These are phyloP conservation scores for Eurytoma adleriae DNA, from an alignment of 2,888 invertebrate species.

Conservation along the genomic window DNA sequence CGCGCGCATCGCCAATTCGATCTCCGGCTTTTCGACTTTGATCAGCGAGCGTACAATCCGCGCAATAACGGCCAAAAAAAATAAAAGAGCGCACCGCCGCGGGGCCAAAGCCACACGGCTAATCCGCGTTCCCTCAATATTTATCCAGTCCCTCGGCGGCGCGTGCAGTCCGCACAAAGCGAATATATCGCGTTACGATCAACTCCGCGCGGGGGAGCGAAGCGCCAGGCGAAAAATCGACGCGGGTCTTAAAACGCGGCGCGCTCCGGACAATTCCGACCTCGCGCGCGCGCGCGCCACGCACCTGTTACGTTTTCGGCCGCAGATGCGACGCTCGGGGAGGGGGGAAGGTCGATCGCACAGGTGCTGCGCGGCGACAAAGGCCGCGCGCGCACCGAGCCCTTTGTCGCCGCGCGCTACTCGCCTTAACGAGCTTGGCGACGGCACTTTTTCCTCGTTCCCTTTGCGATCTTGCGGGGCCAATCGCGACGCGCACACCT, in stretches of 20 bases:
- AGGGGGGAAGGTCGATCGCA: conserved; percentile 31
- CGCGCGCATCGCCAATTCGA: neutral
- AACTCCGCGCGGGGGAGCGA: neutral
- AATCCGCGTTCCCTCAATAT: neutral
- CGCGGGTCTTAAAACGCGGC: conserved; percentile 19
- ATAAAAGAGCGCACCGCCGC: neutral
- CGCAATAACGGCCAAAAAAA: neutral
- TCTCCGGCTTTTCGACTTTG: neutral
- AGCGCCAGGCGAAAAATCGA: conserved; percentile 41
- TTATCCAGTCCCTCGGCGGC: neutral
- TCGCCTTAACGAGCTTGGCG: too few relatives aligned
- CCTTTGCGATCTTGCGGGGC: too few relatives aligned
- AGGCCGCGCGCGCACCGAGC: neutral
- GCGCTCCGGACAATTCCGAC: neutral
- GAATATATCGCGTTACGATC: too few relatives aligned
- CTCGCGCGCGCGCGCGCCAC: neutral
- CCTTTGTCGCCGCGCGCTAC: too few relatives aligned
- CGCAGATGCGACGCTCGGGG: neutral
- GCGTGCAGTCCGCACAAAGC: too few relatives aligned
- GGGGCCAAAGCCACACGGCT: neutral
- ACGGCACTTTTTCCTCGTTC: too few relatives aligned
- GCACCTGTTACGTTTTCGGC: conserved; percentile 52
- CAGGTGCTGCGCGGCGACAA: conserved; percentile 49
- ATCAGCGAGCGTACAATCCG: neutral
- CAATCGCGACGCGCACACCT: too few relatives aligned